A percentile compares a stretch with the other conserved stretches of the same genome.
Evolutionary conservation across 2,113 vertebrate genomes (phyloP).

Genomic region (Athene cunicularia): DNA sequence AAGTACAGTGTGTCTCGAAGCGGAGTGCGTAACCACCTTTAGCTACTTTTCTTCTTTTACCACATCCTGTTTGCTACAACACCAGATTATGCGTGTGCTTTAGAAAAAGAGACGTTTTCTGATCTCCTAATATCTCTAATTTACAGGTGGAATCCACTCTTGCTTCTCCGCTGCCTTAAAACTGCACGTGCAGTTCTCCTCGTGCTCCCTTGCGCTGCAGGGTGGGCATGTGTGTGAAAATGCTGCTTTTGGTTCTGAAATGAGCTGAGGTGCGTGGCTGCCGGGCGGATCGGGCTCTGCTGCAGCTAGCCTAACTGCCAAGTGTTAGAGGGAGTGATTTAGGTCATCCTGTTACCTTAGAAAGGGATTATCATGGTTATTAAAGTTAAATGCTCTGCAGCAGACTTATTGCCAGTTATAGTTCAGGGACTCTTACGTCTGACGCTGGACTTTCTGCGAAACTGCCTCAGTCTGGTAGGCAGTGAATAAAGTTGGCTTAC

Average conservation of each 20-base stretch:
- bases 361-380: background rate
- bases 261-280: background rate
- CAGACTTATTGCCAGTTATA: background rate
- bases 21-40: constrained; percentile 36
- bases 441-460: background rate
- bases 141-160: background rate
- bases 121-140: background rate
- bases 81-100: background rate
- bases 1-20: constrained; percentile 35
- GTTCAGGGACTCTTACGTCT: background rate
- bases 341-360: background rate
- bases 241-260: background rate
- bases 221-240: no score
- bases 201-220: fast-evolving
- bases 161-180: fast-evolving
- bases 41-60: constrained; percentile 6
- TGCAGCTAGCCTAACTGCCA: background rate
- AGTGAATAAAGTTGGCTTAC: background rate
- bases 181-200: fast-evolving
- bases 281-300: background rate
- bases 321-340: background rate
- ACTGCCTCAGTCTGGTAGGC: fast-evolving
- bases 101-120: background rate
- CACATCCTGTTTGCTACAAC: constrained; percentile 68
- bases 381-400: background rate